Base-by-base conservation (phyloP, 2,113 vertebrate species). In the Camelus dromedarius region DNA sequence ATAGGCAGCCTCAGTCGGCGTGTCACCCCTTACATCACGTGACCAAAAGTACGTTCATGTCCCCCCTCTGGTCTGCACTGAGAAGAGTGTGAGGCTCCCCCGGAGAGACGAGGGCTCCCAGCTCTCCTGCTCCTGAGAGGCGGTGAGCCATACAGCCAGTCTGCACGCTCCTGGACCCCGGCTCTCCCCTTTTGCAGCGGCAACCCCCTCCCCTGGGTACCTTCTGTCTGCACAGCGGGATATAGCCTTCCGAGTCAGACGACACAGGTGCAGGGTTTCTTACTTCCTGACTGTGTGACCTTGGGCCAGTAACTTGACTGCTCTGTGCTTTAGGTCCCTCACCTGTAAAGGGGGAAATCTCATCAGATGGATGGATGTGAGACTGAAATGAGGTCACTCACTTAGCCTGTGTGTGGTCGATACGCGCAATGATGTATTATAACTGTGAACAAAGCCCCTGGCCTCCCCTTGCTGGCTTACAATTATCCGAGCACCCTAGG, bases 1-100 rank as follows among this genome's bases (percentile, higher is more conserved):
- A 1, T 1, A 30, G 64, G 50, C 0, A 2, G 32, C 16, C 38
- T 60, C 50, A 32, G 15, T 32, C n/a, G 2, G 0, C 0, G 1
- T 8, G 20, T 42, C 77, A 13, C 1, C 4, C 42, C 60, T 52
- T 38, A 5, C 5, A 4, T 28, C 10, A 30, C 7, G 3, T 0
- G 7, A 18, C 26, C 46, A 30, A 6, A 5, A 24, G 24, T 7
- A 16, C 1, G 3, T 14, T 62, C 13, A 0, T 2, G 50, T 1
- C 54, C 38, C 7, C 8, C 10, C 5, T 22, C 60, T 18, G 8
- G 15, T 48, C 19, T 38, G 77, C 50, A 38, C 1, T 8, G 50
- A 38, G 30, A 64, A 70, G 22, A 18, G 56, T 5, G 12, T 48
- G 16, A 19, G 26, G 13, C 28, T 1, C 22, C 28, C 3, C 1